Conservation (phyloP, 2,797 vertebrate species). For the Stomatorhinus walkeri region DNA sequence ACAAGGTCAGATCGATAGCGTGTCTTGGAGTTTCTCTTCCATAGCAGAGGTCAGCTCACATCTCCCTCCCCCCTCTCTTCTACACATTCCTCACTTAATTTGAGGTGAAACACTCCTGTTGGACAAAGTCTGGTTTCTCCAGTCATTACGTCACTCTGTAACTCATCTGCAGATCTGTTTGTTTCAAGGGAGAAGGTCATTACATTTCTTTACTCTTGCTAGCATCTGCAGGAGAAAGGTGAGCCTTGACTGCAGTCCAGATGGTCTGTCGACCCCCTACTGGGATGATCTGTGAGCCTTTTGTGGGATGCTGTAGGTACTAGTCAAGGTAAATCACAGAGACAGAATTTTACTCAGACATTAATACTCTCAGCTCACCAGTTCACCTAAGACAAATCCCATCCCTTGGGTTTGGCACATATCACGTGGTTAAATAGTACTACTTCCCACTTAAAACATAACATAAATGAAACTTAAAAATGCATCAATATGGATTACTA, state of each 20-base stretch:
- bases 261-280: background rate
- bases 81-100: slow-evolving; percentile 19
- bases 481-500: background rate
- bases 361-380: background rate
- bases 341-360: background rate
- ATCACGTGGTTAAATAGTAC: background rate
- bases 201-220: background rate
- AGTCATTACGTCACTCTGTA: slow-evolving; percentile 55
- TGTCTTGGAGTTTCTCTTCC: background rate
- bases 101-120: background rate
- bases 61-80: background rate
- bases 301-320: background rate
- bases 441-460: background rate
- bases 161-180: slow-evolving; percentile 39
- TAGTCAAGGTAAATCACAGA: background rate
- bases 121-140: slow-evolving; percentile 37
- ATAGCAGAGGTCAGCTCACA: background rate
- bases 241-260: background rate
- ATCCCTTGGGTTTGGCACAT: background rate
- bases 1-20: background rate
- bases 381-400: background rate
- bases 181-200: background rate
- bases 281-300: background rate
- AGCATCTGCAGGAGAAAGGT: background rate
- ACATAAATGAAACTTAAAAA: background rate